Base-by-base conservation (phyloP, 2,113 vertebrate species). In the Calyptomena viridis region DNA sequence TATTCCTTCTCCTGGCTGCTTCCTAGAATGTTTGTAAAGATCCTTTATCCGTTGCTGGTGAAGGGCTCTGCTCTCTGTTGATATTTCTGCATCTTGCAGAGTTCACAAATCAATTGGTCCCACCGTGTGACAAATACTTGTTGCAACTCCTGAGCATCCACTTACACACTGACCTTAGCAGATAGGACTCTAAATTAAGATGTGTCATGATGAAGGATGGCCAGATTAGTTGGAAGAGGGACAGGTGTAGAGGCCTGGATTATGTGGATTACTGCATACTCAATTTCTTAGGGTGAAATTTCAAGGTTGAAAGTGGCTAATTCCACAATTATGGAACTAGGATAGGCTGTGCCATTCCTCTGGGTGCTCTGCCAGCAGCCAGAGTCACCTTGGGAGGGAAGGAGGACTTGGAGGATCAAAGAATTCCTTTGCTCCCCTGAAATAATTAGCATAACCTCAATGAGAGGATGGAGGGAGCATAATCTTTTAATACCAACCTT, bases 401-500 rank as follows among this genome's bases (percentile, higher is more conserved):
- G 47, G 68, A 91, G 63, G 73, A 52, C 76, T 68, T 74, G 66
- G 56, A 50, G 79, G 74, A 95, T 96, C 93, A 95, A 92, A 88
- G 66, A 96, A 94, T 95, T 93, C 81, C 62, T 91, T 73, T 15
- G 24, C 87, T 84, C 62, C 73, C 89, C 84, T 89, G 71, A 72
- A 95, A 79, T 96, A 94, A 96, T 96, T 84, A 97, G 81, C 18
- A 1, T 63, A 86, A 75, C 44, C 81, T 87, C 67, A 84, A 55
- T 76, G 84, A 94, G 90, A 89, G 90, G 84, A 88, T 87, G 79
- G 87, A 95, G 82, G 84, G 77, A 94, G 66, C 83, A 35, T 97
- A 97, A 97, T 96, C 97, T 96, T 95, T 97, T 97, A 97, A 97
- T 97, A 60, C 92, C 77, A 89, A 72, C 71, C 72, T 71, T 96